Evolutionary conservation across 2,888 invertebrate genomes (phyloP), one percentile per base, ranked within the genome.

Genomic region (Rotaria macrura): DNA sequence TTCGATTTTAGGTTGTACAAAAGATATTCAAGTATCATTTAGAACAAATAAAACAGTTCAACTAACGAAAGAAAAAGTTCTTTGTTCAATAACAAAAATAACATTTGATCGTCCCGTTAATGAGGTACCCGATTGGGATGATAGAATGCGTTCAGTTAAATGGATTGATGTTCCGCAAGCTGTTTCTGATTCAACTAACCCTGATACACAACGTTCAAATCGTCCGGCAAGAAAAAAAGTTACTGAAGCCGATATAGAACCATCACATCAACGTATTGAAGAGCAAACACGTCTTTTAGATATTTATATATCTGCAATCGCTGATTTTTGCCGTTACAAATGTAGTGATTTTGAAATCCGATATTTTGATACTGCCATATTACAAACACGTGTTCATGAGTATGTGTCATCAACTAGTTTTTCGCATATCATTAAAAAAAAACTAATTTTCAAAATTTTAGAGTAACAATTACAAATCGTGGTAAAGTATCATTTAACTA

Each of bases 11-110:
- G 89, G 89, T 14, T 89, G 90, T 74, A 89, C 89, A 74, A 93
- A 93, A 88, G 92, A 92, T 86, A 89, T 93, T 40, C 89, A 92
- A 14, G 92, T 92, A 3, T 92, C 92, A 0, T 93, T 93, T 89
- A 90, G 91, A 85, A 89, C 92, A 14, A 89, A 89, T n/a, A 89
- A 90, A 84, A 91, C 92, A 1, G 89, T 89, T 40, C 87, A 87
- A 17, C 87, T 90, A 57, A 87, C 88, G 9, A 89, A 90, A 85
- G 87, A 88, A 12, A 87, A 88, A 7, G 87, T 91, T 29, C 87
- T 87, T 23, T 90, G 91, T 87, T 88, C 88, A 86, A 87, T 91
- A 54, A 87, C 87, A 74, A 90, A 90, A 87, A 90, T 91, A 85
- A 89, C 88, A 25, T 90, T 90, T 87, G 89, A 89, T 85, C 89